Base-by-base conservation (phyloP, 2,113 vertebrate genomes). In the Triplophysa dalaica region DNA sequence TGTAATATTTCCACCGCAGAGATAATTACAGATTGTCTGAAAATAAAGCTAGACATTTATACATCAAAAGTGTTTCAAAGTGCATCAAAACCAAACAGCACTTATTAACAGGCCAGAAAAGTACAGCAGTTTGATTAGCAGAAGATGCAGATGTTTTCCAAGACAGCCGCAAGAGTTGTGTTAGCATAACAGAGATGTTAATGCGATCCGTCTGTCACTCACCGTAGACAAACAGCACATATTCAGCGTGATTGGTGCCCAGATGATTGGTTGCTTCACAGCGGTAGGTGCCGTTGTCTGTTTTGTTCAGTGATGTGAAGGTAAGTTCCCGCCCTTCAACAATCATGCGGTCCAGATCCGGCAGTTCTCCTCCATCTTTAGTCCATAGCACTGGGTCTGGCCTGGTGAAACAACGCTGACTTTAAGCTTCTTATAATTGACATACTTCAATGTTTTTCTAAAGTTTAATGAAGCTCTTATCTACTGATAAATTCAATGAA, bases 231-330 rank as follows among this genome's bases (percentile, higher is more conserved):
- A 96, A 97, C 88, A 99, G 95, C 67, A 95, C 93, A 58, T 98
- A 99, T 77, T 99, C 96, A 81, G 94, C 97, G 8, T 93, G 96
- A 93, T 94, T 98, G 86, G 94, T 94, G 75, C 98, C 98, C 69
- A 99, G 96, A 89, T 95, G 93, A 82, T 99, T 99, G 85, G 91
- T 94, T 78, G 98, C 97, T 93, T 99, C 97, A 38, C 98, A 99
- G 87, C 97, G 93, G 87, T 99, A 99, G 14, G 98, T 99, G 85
- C 98, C 98, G 29, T 99, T 99, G 91, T 99, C 98, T 75, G 98
- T 99, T 92, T 98, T 99, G 92, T 99, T 99, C 88, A 99, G 93
- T 82, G 95, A 94, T 70, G 93, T 96, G 91, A 99, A 98, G 89
- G 94, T 97, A 86, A 99, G 92, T 75, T 97, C 95, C 73, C 95